Percentiles rank a stretch among this genome's conserved stretches.
phyloP scores from a whole-genome alignment of 2,888 invertebrate genomes.

The Pollenia labialis region DNA sequence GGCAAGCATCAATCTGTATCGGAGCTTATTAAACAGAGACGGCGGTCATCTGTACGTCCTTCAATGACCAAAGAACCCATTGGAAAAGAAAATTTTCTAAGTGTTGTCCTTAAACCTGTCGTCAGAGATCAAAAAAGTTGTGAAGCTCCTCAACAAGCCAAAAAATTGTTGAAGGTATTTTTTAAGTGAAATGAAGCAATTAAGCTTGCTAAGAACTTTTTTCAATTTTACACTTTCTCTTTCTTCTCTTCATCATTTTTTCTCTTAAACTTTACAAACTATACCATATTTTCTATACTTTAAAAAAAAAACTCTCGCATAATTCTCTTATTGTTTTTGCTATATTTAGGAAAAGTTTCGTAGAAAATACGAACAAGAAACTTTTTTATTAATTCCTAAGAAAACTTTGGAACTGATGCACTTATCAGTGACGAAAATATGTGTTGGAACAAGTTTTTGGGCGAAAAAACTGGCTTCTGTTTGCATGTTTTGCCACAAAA shows the following conservation, averaged over 20 bases:
- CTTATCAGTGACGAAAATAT: too few relatives aligned
- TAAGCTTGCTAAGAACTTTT: conserved; percentile 39
- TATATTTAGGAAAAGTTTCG: too few relatives aligned
- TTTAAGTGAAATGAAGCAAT: conserved; percentile 44
- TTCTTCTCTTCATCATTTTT: too few relatives aligned
- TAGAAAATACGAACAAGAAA: too few relatives aligned
- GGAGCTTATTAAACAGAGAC: conserved; percentile 79
- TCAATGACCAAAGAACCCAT: conserved; percentile 83
- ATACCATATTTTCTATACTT: neutral
- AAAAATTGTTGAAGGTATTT: conserved; percentile 81
- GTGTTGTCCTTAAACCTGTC: conserved; percentile 87
- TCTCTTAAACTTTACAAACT: neutral
- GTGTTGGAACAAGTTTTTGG: too few relatives aligned
- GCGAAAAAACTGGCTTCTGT: too few relatives aligned
- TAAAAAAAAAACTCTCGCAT: too few relatives aligned
- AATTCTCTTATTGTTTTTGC: too few relatives aligned
- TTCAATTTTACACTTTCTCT: neutral
- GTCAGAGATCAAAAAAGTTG: conserved; percentile 84
- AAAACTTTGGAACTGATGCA: too few relatives aligned
- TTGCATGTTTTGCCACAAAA: too few relatives aligned
- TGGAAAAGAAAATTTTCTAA: conserved; percentile 86
- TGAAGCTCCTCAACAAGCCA: conserved; percentile 80
- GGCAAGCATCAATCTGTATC: conserved; percentile 66
- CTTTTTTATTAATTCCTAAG: too few relatives aligned
- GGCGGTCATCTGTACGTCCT: conserved; percentile 84